A percentile compares a stretch with the other conserved stretches of the same genome.
These are phyloP conservation scores for Xestobium rufovillosum DNA, from an alignment of 2,888 invertebrate genomes.

Conservation along the genomic window DNA sequence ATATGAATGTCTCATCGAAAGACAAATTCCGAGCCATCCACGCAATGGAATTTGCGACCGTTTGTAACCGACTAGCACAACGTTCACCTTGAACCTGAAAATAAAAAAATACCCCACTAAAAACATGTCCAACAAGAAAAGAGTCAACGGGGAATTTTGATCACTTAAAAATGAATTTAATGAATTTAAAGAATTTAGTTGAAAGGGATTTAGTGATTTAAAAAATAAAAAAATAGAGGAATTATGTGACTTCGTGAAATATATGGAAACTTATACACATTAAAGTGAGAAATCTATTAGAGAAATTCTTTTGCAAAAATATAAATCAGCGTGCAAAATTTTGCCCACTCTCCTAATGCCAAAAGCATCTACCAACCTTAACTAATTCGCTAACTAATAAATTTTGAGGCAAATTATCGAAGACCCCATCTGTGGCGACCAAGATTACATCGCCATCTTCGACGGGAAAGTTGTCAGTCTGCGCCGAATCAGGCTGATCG, in stretches of 20 bases:
- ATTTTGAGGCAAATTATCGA: constrained; percentile 93
- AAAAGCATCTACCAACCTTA: constrained; percentile 55
- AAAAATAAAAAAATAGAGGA: no score
- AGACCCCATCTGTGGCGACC: constrained; percentile 95
- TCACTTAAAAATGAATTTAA: no score
- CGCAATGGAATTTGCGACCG: constrained; percentile 89
- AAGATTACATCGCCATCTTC: constrained; percentile 92
- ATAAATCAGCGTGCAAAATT: no score
- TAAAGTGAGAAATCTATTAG: no score
- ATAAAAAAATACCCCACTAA: constrained; percentile 14
- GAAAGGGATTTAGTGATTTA: no score
- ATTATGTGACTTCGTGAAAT: no score
- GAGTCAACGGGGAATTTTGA: no score
- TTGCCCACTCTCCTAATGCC: no score
- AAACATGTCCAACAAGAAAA: no score
- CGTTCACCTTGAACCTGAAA: constrained; percentile 56
- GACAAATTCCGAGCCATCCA: constrained; percentile 92
- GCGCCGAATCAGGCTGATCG: constrained; percentile 90
- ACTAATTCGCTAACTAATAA: constrained; percentile 80
- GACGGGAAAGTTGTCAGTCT: constrained; percentile 78
- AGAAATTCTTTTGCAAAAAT: no score
- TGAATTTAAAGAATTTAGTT: no score
- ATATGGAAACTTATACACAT: no score
- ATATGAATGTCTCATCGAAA: constrained; percentile 90
- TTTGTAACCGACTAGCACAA: constrained; percentile 72